phyloP scores from a whole-genome alignment of 2,797 vertebrate species.

The Cirrhinus mrigala region DNA sequence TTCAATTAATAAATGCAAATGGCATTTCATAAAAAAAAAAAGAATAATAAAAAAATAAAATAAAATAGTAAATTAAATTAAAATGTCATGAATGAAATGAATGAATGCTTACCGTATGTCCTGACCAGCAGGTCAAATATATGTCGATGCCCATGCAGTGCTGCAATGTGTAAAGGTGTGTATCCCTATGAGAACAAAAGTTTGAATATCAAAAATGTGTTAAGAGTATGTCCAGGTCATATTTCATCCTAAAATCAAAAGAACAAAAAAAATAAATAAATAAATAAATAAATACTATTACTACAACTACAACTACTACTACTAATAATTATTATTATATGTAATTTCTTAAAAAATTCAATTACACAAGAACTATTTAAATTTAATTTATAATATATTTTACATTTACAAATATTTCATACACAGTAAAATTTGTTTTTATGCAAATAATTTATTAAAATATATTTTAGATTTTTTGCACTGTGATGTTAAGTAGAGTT shows the following conservation, averaged over 20 bases:
- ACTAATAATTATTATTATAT: too few relatives aligned
- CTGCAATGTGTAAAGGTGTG: constrained; percentile 84
- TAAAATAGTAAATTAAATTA: background rate
- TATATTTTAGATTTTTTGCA: background rate
- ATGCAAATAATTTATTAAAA: background rate
- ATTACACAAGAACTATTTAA: background rate
- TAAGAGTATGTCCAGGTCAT: background rate
- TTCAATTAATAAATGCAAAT: background rate
- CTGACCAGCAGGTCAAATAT: constrained; percentile 78
- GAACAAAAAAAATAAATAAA: background rate
- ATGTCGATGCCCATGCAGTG: constrained; percentile 79
- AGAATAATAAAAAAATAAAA: background rate
- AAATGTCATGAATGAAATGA: too few relatives aligned
- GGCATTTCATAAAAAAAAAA: background rate
- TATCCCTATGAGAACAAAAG: constrained; percentile 75
- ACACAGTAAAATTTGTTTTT: background rate
- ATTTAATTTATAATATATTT: background rate
- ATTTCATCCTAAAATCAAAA: background rate
- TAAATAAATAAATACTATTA: too few relatives aligned
- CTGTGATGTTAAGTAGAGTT: background rate
- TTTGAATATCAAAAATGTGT: background rate
- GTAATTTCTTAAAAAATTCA: background rate
- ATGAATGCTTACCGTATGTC: constrained; percentile 75
- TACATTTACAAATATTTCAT: background rate
- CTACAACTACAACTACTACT: too few relatives aligned